phyloP scores from a whole-genome alignment of 2,888 invertebrate genomes.

The Tetragonisca angustula region DNA sequence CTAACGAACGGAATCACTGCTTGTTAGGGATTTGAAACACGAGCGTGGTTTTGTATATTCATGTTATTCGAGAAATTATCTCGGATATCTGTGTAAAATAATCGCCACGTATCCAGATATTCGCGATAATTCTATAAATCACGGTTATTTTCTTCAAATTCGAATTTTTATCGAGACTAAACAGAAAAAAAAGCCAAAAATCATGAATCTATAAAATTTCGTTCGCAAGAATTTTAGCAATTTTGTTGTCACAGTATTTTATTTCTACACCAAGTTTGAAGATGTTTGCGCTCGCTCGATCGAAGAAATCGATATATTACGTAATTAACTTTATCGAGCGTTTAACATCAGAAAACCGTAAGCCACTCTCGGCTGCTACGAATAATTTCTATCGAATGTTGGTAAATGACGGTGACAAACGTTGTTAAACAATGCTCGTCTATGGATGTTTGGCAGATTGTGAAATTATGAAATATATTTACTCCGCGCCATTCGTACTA shows the following conservation, averaged over 20 bases:
- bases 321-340: background rate
- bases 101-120: background rate
- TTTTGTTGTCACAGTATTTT: background rate
- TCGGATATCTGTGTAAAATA: background rate
- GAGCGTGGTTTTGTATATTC: too few relatives aligned
- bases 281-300: background rate
- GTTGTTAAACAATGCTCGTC: background rate
- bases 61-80: background rate
- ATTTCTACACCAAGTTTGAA: background rate
- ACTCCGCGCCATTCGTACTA: conserved; percentile 12
- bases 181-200: too few relatives aligned
- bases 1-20: too few relatives aligned
- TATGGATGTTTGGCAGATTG: conserved; percentile 25
- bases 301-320: background rate
- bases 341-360: background rate
- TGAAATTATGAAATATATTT: conserved; percentile 58
- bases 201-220: too few relatives aligned
- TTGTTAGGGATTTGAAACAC: too few relatives aligned
- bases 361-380: background rate
- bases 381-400: background rate
- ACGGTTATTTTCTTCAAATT: background rate
- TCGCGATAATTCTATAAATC: background rate
- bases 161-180: too few relatives aligned
- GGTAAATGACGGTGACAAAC: background rate
- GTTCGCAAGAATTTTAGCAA: too few relatives aligned